A percentile compares a stretch with the other conserved stretches of the same genome.
Conservation (phyloP, 2,797 vertebrate species). For the Mycteria americana region DNA sequence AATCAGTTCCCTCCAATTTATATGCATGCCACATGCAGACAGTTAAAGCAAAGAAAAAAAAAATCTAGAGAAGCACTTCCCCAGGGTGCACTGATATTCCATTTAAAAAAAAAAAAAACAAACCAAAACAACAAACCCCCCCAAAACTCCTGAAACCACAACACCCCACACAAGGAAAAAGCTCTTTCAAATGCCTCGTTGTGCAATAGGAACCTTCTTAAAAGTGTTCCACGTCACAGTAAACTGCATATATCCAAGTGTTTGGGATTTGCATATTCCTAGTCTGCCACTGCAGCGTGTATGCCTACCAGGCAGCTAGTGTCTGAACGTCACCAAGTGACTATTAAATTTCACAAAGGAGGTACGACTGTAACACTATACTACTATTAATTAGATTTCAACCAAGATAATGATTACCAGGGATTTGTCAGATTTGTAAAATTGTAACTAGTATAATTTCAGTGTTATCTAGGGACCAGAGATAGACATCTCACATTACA, state of each 20-base stretch:
- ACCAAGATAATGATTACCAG: constrained; percentile 37
- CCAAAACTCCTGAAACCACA: too few species aligned
- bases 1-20: background rate
- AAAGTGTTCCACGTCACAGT: fast-evolving
- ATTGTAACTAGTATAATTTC: constrained; percentile 46
- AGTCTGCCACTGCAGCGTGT: background rate
- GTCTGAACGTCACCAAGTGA: constrained; percentile 4
- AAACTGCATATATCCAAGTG: background rate
- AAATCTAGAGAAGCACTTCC: background rate
- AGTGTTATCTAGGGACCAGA: constrained; percentile 6
- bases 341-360: background rate
- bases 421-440: constrained; percentile 59
- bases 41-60: background rate
- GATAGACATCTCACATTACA: constrained; percentile 3
- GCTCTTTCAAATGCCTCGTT: background rate
- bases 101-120: background rate
- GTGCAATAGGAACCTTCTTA: background rate
- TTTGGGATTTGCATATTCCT: background rate
- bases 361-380: background rate
- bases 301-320: background rate
- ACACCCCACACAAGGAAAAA: background rate
- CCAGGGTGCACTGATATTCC: background rate
- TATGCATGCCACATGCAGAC: background rate
- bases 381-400: constrained; percentile 61
- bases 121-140: too few species aligned